These are phyloP conservation scores for Brachyrhaphis roseni DNA, from an alignment of 2,797 vertebrate genomes.

Conservation along the genomic window DNA sequence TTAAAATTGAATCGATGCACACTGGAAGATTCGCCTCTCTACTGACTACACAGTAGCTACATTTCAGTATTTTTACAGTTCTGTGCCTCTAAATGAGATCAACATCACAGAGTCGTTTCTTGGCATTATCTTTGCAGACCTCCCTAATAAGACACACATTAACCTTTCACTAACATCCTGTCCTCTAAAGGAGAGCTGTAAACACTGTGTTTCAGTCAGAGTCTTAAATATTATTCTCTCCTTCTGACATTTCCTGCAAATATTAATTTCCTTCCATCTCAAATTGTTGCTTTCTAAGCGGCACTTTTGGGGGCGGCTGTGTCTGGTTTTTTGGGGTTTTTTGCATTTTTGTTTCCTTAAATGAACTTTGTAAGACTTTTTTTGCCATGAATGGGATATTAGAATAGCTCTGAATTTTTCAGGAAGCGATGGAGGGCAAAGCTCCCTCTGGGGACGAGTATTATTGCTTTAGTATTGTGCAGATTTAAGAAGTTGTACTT, in stretches of 20 bases:
- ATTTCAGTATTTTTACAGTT: background rate
- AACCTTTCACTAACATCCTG: background rate
- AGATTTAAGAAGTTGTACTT: background rate
- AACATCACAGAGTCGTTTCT: background rate
- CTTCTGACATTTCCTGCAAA: background rate
- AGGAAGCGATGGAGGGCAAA: background rate
- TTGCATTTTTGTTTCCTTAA: background rate
- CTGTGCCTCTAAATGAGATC: background rate
- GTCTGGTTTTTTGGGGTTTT: background rate
- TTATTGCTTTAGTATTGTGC: background rate
- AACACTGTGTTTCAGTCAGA: background rate
- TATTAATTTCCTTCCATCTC: background rate
- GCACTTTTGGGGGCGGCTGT: background rate
- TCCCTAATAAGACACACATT: background rate
- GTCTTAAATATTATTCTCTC: background rate
- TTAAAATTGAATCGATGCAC: too few species aligned
- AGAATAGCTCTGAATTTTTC: conserved; percentile 36
- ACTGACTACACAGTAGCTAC: background rate
- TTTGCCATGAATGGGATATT: background rate
- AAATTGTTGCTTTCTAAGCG: background rate
- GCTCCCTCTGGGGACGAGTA: background rate
- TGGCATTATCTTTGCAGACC: background rate
- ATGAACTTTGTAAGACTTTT: background rate
- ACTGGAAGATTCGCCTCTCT: too few species aligned
- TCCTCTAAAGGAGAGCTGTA: background rate